Evolutionary conservation across 2,797 vertebrate genomes (phyloP), one percentile per base, ranked within the genome.

Genomic region (Onychomys torridus): DNA sequence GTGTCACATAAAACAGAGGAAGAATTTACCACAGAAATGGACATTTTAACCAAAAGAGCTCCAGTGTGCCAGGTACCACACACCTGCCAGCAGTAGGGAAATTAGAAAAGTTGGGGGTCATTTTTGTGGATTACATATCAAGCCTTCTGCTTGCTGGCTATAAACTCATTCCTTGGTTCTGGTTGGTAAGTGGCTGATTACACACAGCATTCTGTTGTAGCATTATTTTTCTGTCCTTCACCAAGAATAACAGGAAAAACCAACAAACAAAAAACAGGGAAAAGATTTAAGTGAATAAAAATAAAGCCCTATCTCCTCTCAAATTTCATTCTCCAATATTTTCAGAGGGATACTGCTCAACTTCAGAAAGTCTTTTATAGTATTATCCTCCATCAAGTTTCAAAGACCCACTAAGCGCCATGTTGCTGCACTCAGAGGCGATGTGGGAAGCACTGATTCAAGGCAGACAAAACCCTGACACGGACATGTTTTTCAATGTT

Each of bases 251-350:
- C 40, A n/a, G 81, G 1, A 63, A 32, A 63, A 32, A 5, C 12
- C 25, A 83, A 43, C 81, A 63, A 46, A 82, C 34, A 85, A 98
- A 97, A 94, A 97, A 93, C 94, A 97, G 96, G 96, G 90, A 90
- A 95, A 97, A 93, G 93, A 95, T 95, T 90, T 82, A 98, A 97
- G 97, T 88, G 40, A 95, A 91, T n/a, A 93, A 89, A 97, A 97
- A 87, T 92, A 94, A 97, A 96, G 59, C 34, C 9, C 0, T 97
- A 96, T 96, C 88, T 97, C 92, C 87, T 97, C 96, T 98, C 98
- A 94, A 83, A 95, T 92, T 27, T 6, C 93, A 88, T 94, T 98
- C 98, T 97, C 96, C 98, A 98, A 98, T 97, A 96, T 98, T 96
- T 97, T 97, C 97, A 97, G 96, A 97, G 97, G 79, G 86, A 97